These are phyloP conservation scores for Pyrochroa serraticornis DNA, from an alignment of 2,888 invertebrate species.

Conservation along the genomic window DNA sequence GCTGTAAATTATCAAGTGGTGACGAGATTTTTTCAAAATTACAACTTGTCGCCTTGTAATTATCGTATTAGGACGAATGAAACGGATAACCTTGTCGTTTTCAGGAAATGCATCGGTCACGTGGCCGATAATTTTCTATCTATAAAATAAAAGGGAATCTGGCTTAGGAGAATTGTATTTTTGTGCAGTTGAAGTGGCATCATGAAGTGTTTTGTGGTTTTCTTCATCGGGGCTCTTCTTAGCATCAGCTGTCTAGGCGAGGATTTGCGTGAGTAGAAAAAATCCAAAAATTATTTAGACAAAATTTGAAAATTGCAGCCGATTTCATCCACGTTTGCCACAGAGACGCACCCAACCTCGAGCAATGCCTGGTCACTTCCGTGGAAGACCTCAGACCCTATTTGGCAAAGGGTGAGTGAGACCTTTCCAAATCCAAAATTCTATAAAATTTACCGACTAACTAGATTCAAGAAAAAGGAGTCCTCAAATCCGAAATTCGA, in stretches of 20 bases:
- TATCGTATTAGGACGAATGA: not conserved
- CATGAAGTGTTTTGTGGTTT: not conserved
- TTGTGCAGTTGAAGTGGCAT: no score
- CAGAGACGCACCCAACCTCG: slow-evolving; percentile 59
- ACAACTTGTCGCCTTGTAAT: not conserved
- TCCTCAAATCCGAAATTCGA: no score
- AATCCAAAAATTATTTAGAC: no score
- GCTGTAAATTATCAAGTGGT: no score
- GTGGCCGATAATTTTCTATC: slow-evolving; percentile 13
- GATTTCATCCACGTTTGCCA: slow-evolving; percentile 64
- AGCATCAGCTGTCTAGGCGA: not conserved
- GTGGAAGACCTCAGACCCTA: slow-evolving; percentile 60
- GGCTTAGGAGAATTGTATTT: no score
- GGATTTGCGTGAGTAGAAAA: slow-evolving; percentile 28
- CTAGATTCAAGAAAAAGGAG: no score
- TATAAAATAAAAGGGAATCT: slow-evolving; percentile 13
- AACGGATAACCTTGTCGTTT: slow-evolving; percentile 7
- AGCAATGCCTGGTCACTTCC: slow-evolving; percentile 58
- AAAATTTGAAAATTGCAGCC: slow-evolving; percentile 53
- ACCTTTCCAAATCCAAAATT: no score
- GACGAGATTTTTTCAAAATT: not conserved
- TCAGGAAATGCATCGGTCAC: slow-evolving; percentile 20
- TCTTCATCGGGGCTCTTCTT: not conserved
- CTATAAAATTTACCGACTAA: no score
- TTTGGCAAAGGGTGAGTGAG: slow-evolving; percentile 54